These are phyloP conservation scores for Eubucco bourcierii DNA, from an alignment of 2,113 vertebrate genomes.

Conservation along the genomic window DNA sequence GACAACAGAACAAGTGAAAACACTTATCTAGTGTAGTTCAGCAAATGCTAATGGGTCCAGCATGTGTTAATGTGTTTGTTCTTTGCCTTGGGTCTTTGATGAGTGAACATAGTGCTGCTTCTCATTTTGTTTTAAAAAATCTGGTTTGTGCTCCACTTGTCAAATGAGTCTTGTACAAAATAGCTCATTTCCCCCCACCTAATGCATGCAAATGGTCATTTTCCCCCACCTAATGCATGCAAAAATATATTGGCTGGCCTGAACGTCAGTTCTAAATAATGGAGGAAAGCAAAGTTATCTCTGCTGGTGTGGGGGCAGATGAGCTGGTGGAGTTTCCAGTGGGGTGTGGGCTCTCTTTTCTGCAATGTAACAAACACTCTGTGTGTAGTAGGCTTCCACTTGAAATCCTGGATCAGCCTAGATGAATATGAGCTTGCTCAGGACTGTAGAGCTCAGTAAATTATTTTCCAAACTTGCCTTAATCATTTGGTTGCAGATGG, in stretches of 20 bases:
- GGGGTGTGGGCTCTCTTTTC: neutral
- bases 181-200: neutral
- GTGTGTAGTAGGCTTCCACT: neutral
- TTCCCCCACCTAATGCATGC: neutral
- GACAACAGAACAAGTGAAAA: constrained; percentile 39
- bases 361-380: neutral
- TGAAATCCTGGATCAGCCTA: neutral
- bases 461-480: neutral
- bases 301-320: neutral
- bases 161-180: neutral
- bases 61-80: constrained; percentile 21
- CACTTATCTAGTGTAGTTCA: constrained; percentile 2
- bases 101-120: neutral
- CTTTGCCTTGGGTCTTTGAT: constrained; percentile 22
- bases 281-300: neutral
- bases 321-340: neutral
- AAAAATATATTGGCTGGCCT: neutral
- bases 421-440: neutral
- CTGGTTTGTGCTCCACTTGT: neutral
- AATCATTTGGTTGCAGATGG: neutral
- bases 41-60: constrained; percentile 2
- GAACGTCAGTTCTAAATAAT: neutral
- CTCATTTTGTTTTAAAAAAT: neutral
- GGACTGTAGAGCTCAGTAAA: neutral
- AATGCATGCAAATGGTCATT: neutral